Conservation (phyloP, 2,797 vertebrate species). For the Apodemus agrarius region DNA sequence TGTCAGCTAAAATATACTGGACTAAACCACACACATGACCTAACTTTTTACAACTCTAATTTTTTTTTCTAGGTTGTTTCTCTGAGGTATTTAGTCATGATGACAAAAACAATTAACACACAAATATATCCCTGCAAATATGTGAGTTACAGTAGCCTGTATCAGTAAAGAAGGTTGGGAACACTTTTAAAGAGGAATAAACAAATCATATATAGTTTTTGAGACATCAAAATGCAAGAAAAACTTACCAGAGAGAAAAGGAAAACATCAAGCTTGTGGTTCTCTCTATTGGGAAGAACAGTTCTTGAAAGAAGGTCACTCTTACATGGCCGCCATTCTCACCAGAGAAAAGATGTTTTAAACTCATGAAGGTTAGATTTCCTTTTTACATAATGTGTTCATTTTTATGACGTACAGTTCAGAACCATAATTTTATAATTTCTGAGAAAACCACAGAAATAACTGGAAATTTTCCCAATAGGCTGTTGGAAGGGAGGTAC, state of each 20-base stretch:
- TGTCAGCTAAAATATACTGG: not conserved
- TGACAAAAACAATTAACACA: not conserved
- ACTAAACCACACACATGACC: not conserved
- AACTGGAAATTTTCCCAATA: not conserved
- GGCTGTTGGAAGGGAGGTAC: not conserved
- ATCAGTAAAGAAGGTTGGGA: not conserved
- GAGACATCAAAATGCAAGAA: not conserved
- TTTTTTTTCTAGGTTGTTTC: not conserved
- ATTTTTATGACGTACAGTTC: not conserved
- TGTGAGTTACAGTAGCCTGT: not conserved
- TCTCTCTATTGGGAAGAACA: not conserved
- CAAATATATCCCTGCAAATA: not conserved
- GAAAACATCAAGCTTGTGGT: not conserved
- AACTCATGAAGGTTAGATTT: not conserved
- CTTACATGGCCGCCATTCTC: not conserved
- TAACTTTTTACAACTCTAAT: not conserved
- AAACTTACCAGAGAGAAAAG: not conserved
- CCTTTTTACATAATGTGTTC: too few species aligned
- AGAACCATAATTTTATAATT: not conserved
- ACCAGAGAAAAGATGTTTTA: not conserved
- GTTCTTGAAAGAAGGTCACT: too few species aligned
- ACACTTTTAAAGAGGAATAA: not conserved
- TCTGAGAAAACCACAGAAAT: not conserved
- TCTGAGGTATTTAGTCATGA: not conserved
- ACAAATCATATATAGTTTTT: not conserved